Base-by-base conservation (phyloP, 1,140 invertebrate species). In the Galendromus occidentalis region DNA sequence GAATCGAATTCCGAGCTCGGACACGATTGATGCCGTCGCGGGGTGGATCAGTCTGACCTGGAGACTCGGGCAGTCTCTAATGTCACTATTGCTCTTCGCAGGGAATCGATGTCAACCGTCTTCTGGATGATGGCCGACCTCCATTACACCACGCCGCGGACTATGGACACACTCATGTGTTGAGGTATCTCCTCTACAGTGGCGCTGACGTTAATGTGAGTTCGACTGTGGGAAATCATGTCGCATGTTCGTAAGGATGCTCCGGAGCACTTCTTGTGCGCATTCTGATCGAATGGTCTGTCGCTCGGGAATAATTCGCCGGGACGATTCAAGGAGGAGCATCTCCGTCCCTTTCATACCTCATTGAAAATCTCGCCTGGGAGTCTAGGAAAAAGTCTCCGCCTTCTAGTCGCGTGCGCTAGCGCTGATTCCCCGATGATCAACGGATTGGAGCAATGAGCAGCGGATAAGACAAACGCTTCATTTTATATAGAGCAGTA, bases 131-230 rank as follows among this genome's bases (percentile, higher is more conserved):
- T 9, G 88, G 88, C 44, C 80, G 89, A 71, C 85, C 83, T 67
- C 87, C 86, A 20, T 79, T 92, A 66, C 84, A 90, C 75, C 91
- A 91, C 80, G 91, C 91, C 42, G 90, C 91, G 55, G 92, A 96
- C 79, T 96, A 93, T 80, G 91, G 91, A 0, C 91, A 96, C 75
- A 80, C 79, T 64, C 86, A 88, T 74, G 87, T 95, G n/a, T 81
- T 95, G 51, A 81, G 86, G 74, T 94, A 87, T 75, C 80, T 96
- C 68, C 77, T 94, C 66, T 80, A 83, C 25, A 87, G 87, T 79
- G 91, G 91, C 71, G 91, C 90, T 64, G 82, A 93, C 80, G 84
- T 90, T 25, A 90, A 96, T 83, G 91, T 95, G 83, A 85, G 84
- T 81, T 44, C 66, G 25, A 14, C 20, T 59, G 25, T 41, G 18